These are phyloP conservation scores for Plestiodon gilberti DNA, from an alignment of 2,113 vertebrate genomes.

Conservation along the genomic window DNA sequence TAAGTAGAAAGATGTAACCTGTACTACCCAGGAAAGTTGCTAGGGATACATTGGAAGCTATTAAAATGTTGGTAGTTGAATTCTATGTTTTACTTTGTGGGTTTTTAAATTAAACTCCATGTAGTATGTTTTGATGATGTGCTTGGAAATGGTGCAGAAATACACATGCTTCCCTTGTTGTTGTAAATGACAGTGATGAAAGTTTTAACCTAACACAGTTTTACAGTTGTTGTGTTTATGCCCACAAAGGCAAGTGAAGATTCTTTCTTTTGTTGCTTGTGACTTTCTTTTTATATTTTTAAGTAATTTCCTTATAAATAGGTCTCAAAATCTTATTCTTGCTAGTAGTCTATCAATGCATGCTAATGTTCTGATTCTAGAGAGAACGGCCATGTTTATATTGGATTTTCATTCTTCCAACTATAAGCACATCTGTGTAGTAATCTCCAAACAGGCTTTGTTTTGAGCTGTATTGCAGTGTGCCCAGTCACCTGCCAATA, in stretches of 20 bases:
- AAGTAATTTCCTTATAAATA: conserved; percentile 70
- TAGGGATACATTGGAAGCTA: conserved; percentile 65
- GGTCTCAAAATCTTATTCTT: conserved; percentile 68
- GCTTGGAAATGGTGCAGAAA: conserved; percentile 75
- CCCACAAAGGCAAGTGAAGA: conserved; percentile 46
- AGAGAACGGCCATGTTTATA: conserved; percentile 61
- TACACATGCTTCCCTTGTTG: conserved; percentile 61
- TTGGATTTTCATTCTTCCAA: conserved; percentile 58
- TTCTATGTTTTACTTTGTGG: conserved; percentile 70
- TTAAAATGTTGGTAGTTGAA: conserved; percentile 71
- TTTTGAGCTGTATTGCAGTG: conserved; percentile 66
- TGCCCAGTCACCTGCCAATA: conserved; percentile 72
- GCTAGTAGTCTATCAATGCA: conserved; percentile 72
- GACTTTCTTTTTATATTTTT: conserved; percentile 66
- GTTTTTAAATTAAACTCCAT: conserved; percentile 60
- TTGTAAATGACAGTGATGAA: conserved; percentile 70
- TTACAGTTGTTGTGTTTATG: conserved; percentile 67
- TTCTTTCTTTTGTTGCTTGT: conserved; percentile 71
- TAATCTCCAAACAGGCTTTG: conserved; percentile 62
- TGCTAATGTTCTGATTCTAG: conserved; percentile 70
- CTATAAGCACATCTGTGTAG: conserved; percentile 66
- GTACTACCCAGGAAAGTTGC: conserved; percentile 60
- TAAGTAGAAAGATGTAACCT: conserved; percentile 61
- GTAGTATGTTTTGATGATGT: conserved; percentile 76
- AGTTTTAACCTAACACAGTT: conserved; percentile 61